These are phyloP conservation scores for Sceloporus tristichus DNA, from an alignment of 2,113 vertebrate genomes.

Conservation along the genomic window DNA sequence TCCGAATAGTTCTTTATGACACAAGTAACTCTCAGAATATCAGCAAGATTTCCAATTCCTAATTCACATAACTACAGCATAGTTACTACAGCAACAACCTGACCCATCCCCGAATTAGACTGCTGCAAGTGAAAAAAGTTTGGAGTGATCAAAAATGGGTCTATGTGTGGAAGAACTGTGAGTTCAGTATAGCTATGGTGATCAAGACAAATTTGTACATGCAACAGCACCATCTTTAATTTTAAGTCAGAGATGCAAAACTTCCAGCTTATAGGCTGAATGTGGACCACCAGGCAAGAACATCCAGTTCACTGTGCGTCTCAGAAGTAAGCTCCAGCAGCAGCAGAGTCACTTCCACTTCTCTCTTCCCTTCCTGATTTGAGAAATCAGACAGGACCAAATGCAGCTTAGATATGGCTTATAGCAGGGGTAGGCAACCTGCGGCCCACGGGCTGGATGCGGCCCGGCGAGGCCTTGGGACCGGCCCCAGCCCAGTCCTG, in stretches of 20 bases:
- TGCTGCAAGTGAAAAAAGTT: neutral
- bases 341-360: too few species aligned
- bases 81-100: neutral
- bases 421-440: too few species aligned
- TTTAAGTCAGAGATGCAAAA: neutral
- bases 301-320: too few species aligned
- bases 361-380: too few species aligned
- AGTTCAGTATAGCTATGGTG: neutral
- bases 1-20: neutral
- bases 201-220: neutral
- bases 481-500: too few species aligned
- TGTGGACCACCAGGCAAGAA: too few species aligned
- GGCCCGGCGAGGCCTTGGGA: too few species aligned
- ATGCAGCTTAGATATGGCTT: too few species aligned
- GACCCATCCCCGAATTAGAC: neutral
- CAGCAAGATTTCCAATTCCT: neutral
- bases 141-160: neutral
- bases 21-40: neutral
- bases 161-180: neutral
- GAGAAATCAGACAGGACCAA: too few species aligned
- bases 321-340: too few species aligned
- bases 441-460: too few species aligned
- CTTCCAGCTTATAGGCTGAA: neutral
- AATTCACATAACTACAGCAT: neutral
- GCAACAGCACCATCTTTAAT: neutral